These are phyloP conservation scores for Drosophila paracracens DNA, from an alignment of 2,888 invertebrate species.

Conservation along the genomic window DNA sequence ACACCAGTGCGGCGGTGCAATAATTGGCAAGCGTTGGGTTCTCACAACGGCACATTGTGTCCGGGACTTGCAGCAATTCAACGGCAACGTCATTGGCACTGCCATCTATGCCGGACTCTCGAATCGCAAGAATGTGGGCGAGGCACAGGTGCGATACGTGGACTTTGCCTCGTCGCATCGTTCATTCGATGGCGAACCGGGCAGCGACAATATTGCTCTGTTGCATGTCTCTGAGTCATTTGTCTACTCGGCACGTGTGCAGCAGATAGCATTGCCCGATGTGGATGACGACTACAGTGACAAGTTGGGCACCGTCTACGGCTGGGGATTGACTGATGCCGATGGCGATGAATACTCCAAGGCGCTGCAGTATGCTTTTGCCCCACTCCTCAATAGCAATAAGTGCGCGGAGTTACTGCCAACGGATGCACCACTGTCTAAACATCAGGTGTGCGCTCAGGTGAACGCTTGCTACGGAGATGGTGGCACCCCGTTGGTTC, in stretches of 20 bases:
- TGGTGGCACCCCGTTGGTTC: conserved; percentile 77
- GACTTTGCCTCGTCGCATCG: conserved; percentile 81
- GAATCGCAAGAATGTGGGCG: conserved; percentile 59
- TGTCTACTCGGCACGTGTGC: conserved; percentile 78
- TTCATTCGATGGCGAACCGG: conserved; percentile 81
- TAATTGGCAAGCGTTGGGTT: conserved; percentile 83
- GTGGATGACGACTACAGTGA: conserved; percentile 61
- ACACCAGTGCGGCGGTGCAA: conserved; percentile 85
- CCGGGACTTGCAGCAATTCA: conserved; percentile 46
- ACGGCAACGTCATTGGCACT: conserved; percentile 61
- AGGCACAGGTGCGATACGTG: conserved; percentile 79
- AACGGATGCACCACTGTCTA: conserved; percentile 64
- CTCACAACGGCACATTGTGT: conserved; percentile 84
- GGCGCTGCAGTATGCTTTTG: conserved; percentile 66
- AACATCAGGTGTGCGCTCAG: conserved; percentile 64
- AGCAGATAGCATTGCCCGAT: conserved; percentile 83
- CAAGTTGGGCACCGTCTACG: conserved; percentile 64
- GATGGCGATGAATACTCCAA: conserved; percentile 63
- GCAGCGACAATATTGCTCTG: conserved; percentile 87
- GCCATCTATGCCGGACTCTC: conserved; percentile 75
- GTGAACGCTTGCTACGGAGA: conserved; percentile 77
- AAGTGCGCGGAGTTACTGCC: conserved; percentile 62
- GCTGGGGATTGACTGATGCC: conserved; percentile 74
- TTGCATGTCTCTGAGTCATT: conserved; percentile 82
- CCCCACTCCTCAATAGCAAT: conserved; percentile 52